Percentiles rank a stretch among this genome's conserved stretches.
Evolutionary conservation across 2,113 vertebrate genomes (phyloP).

Genomic region (Dicrurus megarhynchus): DNA sequence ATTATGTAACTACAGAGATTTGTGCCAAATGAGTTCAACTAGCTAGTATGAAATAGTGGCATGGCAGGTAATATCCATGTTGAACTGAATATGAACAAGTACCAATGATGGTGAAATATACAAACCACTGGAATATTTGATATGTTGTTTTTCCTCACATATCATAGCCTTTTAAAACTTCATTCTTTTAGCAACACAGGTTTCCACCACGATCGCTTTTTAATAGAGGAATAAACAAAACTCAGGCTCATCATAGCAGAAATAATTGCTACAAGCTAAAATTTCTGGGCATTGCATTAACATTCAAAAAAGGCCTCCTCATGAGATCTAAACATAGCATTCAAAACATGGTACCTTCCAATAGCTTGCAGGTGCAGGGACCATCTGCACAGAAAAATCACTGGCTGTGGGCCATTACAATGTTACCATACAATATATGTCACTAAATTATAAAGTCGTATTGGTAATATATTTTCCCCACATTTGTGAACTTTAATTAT

Average conservation of each 20-base stretch:
- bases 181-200: neutral
- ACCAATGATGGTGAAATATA: neutral
- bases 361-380: conserved; percentile 17
- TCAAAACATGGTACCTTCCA: conserved; percentile 31
- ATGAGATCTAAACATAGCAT: conserved; percentile 31
- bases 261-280: conserved; percentile 3
- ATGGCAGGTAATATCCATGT: neutral
- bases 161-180: neutral
- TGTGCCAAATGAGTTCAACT: neutral
- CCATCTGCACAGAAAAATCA: conserved; percentile 25
- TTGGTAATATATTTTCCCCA: neutral
- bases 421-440: conserved; percentile 4
- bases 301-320: neutral
- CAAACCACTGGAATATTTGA: neutral
- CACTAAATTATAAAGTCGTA: conserved; percentile 15
- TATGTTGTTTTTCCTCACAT: neutral
- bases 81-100: neutral
- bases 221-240: neutral
- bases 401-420: neutral
- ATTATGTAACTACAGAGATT: neutral
- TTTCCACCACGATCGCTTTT: neutral
- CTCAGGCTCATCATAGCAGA: neutral
- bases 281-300: conserved; percentile 20
- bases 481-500: conserved; percentile 41
- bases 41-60: neutral